Conservation (phyloP, 2,797 vertebrate genomes). For the Clarias fuscus region DNA sequence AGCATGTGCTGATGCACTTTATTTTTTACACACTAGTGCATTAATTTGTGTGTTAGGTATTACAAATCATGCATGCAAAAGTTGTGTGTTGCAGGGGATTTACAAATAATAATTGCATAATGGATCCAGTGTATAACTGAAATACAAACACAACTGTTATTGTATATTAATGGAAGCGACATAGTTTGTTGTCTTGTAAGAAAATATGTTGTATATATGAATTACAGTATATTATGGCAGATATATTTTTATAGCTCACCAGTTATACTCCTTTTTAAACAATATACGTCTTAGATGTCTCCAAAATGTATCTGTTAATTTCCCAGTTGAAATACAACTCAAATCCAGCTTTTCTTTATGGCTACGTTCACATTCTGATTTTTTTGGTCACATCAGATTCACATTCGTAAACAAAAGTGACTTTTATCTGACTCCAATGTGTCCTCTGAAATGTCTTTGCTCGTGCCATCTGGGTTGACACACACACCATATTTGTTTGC, state of each 20-base stretch:
- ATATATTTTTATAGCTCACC: background rate
- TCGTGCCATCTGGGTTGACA: too few species aligned
- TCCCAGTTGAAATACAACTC: too few species aligned
- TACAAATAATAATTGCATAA: conserved; percentile 9
- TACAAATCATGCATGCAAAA: background rate
- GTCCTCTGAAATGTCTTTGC: too few species aligned
- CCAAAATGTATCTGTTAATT: too few species aligned
- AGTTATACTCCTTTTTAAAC: too few species aligned
- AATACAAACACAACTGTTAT: background rate
- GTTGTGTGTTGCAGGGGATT: background rate
- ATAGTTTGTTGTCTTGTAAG: background rate
- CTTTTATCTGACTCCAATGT: too few species aligned
- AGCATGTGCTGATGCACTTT: conserved; percentile 9
- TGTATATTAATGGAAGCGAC: background rate
- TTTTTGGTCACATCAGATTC: too few species aligned
- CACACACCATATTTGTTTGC: too few species aligned
- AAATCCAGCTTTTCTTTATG: too few species aligned
- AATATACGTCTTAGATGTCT: too few species aligned
- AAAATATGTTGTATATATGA: background rate
- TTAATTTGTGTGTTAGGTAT: background rate
- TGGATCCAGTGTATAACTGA: background rate
- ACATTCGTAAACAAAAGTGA: too few species aligned
- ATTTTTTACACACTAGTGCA: background rate
- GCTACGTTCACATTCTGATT: too few species aligned
- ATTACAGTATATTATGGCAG: background rate